phyloP scores from a whole-genome alignment of 2,113 vertebrate genomes.

The Falco punctatus region DNA sequence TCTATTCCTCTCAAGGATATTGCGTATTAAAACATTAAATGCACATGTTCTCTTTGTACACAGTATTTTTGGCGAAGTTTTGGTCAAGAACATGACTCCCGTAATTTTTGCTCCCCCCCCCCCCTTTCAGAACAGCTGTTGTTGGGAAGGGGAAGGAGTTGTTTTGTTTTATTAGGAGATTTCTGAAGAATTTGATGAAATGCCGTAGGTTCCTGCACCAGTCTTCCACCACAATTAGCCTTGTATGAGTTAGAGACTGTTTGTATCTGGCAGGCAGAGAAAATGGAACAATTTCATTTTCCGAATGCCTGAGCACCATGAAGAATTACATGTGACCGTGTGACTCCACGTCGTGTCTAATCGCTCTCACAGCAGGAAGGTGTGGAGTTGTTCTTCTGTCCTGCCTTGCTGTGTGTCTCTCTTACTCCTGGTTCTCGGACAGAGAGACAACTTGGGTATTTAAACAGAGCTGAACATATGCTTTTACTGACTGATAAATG shows the following conservation, averaged over 20 bases:
- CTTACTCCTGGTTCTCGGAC: background rate
- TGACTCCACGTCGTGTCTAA: slow-evolving; percentile 39
- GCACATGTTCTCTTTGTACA: slow-evolving; percentile 3
- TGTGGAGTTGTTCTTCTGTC: slow-evolving; percentile 4
- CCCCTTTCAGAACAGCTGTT: background rate
- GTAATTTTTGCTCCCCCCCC: background rate
- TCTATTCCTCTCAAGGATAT: slow-evolving; percentile 44
- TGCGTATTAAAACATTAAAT: slow-evolving; percentile 57
- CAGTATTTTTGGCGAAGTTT: background rate
- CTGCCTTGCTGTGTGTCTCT: background rate
- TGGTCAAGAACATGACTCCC: background rate
- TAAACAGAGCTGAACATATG: background rate
- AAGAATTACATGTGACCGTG: slow-evolving; percentile 5
- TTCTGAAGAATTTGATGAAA: background rate
- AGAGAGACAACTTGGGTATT: background rate
- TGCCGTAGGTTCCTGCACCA: background rate
- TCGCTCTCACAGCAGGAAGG: slow-evolving; percentile 29
- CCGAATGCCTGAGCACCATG: background rate
- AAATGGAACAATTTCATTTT: slow-evolving; percentile 24
- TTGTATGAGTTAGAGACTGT: slow-evolving; percentile 19
- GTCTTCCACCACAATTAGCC: slow-evolving; percentile 23
- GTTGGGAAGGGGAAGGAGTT: background rate
- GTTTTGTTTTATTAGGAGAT: background rate
- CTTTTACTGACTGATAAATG: slow-evolving; percentile 2
- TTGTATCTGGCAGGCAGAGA: slow-evolving; percentile 44